Percentiles rank a stretch among this genome's conserved stretches.
phyloP scores from a whole-genome alignment of 2,797 vertebrate genomes.

The Halcyon chelicuti region DNA sequence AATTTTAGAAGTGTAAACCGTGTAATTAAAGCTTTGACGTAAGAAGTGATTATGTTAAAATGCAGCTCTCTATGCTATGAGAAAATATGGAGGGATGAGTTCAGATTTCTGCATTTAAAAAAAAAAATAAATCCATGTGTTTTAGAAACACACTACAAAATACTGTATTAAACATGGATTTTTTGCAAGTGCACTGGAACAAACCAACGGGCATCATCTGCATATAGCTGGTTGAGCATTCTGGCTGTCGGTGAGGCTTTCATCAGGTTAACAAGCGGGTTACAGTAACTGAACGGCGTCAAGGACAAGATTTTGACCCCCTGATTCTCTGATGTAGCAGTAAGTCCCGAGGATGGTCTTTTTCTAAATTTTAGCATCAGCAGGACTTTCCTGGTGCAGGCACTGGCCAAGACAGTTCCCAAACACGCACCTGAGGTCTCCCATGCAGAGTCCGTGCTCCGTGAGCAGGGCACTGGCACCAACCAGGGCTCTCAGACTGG shows the following conservation, averaged over 20 bases:
- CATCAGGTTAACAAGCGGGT: background rate
- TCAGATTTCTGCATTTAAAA: background rate
- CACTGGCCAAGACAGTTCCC: background rate
- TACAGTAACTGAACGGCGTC: background rate
- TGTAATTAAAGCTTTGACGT: slow-evolving; percentile 52
- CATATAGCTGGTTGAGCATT: background rate
- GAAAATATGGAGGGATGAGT: background rate
- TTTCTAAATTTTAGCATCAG: background rate
- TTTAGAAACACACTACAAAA: background rate
- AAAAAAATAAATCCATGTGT: background rate
- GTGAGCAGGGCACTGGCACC: background rate
- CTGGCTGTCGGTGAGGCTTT: background rate
- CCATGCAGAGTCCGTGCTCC: accelerated
- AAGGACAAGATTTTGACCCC: background rate
- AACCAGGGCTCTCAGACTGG: accelerated
- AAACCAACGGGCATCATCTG: background rate
- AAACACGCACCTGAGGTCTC: background rate
- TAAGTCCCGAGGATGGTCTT: background rate
- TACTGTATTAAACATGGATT: background rate
- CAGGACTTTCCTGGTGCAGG: background rate
- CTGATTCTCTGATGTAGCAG: background rate
- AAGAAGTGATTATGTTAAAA: slow-evolving; percentile 49
- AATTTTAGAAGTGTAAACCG: slow-evolving; percentile 66
- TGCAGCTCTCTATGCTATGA: background rate
- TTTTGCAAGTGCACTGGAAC: background rate